A percentile compares a stretch with the other conserved stretches of the same genome.
Evolutionary conservation across 1,140 invertebrate species (phyloP).

Genomic region (Scaptomyza hsui): DNA sequence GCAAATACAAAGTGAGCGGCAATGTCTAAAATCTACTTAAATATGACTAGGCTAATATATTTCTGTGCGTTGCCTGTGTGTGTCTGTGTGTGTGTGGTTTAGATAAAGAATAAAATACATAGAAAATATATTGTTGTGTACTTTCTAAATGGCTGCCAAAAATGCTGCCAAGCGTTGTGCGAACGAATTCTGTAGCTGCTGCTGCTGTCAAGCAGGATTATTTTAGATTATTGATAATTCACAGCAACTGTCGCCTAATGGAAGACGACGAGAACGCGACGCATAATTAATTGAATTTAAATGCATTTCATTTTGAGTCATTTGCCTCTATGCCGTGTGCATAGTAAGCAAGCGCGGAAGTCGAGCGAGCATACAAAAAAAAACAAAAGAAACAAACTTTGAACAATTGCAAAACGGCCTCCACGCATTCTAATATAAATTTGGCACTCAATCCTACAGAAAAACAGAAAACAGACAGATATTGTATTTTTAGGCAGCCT

Average conservation of each 20-base stretch:
- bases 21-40: constrained; percentile 51
- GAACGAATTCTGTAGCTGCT: constrained; percentile 8
- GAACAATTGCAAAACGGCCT: constrained; percentile 25
- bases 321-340: background rate
- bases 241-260: constrained; percentile 69
- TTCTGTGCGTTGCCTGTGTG: background rate
- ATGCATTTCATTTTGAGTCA: constrained; percentile 59
- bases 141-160: constrained; percentile 55
- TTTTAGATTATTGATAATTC: constrained; percentile 75
- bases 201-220: constrained; percentile 65
- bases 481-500: constrained; percentile 47
- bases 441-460: constrained; percentile 40
- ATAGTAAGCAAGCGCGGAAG: constrained; percentile 53
- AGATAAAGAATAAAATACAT: background rate
- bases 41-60: constrained; percentile 26
- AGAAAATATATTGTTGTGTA: constrained; percentile 11
- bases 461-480: constrained; percentile 13
- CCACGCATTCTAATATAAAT: constrained; percentile 12
- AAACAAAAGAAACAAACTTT: background rate
- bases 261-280: constrained; percentile 39
- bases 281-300: constrained; percentile 76
- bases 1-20: constrained; percentile 13
- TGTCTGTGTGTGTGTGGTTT: constrained; percentile 16
- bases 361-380: constrained; percentile 34
- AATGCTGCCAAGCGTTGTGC: constrained; percentile 19